Conservation (phyloP, 2,888 invertebrate species). For the Spatulosminthurus flaviceps region DNA sequence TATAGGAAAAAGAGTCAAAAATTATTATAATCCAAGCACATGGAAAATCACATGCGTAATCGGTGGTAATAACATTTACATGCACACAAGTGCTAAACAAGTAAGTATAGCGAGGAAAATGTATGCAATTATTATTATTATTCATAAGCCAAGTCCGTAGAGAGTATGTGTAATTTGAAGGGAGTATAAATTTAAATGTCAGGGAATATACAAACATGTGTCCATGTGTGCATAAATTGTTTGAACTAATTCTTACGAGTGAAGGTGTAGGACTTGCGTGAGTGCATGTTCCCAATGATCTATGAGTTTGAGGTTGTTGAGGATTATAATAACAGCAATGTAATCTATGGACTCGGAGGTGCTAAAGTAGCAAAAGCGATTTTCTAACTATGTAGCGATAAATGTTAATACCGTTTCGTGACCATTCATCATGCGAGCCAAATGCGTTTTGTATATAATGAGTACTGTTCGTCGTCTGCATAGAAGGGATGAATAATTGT, state of each 20-base stretch:
- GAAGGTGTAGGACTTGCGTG: no score
- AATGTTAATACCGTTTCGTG: slow-evolving; percentile 26
- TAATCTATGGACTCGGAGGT: not conserved
- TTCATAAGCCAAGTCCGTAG: no score
- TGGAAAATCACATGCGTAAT: not conserved
- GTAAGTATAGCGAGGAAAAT: not conserved
- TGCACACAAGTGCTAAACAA: not conserved
- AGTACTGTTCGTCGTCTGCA: no score
- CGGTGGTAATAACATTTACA: slow-evolving; percentile 18
- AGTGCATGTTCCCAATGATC: not conserved
- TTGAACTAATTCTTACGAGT: no score
- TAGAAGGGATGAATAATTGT: no score
- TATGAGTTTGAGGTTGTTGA: not conserved
- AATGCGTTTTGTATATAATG: not conserved
- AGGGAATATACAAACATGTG: no score
- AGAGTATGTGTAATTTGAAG: no score
- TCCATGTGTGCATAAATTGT: no score
- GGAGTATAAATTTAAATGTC: no score
- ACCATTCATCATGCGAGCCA: slow-evolving; percentile 8
- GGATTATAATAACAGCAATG: not conserved
- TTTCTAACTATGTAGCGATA: slow-evolving; percentile 1
- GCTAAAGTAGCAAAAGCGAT: not conserved
- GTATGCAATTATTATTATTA: not conserved
- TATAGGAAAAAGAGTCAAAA: not conserved
- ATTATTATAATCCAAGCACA: not conserved